phyloP scores from a whole-genome alignment of 2,797 vertebrate species.

The Pangasius djambal region DNA sequence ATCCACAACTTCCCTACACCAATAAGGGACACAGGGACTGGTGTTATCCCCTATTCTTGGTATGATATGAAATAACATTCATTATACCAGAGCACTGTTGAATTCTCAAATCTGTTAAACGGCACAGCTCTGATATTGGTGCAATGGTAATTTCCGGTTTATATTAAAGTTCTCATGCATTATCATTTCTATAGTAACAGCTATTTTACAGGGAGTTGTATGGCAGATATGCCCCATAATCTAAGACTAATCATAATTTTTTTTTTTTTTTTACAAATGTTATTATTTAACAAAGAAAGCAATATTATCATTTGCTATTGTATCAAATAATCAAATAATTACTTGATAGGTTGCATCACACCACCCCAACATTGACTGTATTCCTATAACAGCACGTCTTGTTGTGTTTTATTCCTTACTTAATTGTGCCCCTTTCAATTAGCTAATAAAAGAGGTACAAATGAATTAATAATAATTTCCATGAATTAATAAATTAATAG shows the following conservation, averaged over 20 bases:
- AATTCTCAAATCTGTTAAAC: background rate
- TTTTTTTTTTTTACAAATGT: background rate
- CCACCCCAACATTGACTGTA: background rate
- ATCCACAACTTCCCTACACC: slow-evolving; percentile 81
- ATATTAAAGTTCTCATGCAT: background rate
- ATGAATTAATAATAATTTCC: background rate
- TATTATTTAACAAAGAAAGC: background rate
- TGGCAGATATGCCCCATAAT: background rate
- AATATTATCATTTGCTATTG: background rate
- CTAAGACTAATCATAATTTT: background rate
- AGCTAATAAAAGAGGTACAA: background rate
- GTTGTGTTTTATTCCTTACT: background rate
- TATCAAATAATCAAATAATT: background rate
- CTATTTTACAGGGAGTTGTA: background rate
- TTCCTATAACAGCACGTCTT: background rate
- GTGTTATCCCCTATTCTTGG: background rate
- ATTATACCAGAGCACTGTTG: background rate
- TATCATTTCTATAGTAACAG: background rate
- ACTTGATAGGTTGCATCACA: background rate
- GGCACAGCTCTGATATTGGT: background rate
- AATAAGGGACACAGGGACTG: background rate
- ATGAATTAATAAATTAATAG: background rate
- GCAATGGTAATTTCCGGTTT: background rate
- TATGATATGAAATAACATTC: background rate
- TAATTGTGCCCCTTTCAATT: background rate